These are phyloP conservation scores for Procambarus clarkii DNA, from an alignment of 1,140 invertebrate genomes.

Conservation along the genomic window DNA sequence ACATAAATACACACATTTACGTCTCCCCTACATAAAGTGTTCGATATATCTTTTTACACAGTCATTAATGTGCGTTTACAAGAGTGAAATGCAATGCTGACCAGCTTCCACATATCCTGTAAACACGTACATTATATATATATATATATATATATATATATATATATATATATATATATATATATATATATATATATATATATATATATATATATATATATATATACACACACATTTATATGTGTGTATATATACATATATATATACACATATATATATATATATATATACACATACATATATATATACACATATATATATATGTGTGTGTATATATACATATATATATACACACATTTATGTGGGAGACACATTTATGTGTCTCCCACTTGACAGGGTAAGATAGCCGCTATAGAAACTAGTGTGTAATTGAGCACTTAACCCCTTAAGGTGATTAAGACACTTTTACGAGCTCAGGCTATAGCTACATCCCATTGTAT, in stretches of 20 bases:
- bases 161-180: background rate
- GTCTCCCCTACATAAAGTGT: too few species aligned
- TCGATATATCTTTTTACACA: too few species aligned
- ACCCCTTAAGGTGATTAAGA: too few species aligned
- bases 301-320: slow-evolving; percentile 22
- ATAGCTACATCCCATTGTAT: too few species aligned
- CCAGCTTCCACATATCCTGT: too few species aligned
- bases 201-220: slow-evolving; percentile 15
- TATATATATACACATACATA: slow-evolving; percentile 12
- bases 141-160: background rate
- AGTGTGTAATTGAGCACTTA: too few species aligned
- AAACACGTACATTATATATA: too few species aligned
- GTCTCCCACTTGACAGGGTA: background rate
- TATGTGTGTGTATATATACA: background rate
- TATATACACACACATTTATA: background rate
- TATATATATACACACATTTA: background rate
- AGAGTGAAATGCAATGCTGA: too few species aligned
- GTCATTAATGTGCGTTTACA: too few species aligned
- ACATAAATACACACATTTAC: too few species aligned
- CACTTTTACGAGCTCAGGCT: too few species aligned
- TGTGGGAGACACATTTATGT: background rate
- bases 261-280: slow-evolving; percentile 22
- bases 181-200: slow-evolving; percentile 16
- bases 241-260: slow-evolving; percentile 4
- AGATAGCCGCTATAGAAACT: too few species aligned